Evolutionary conservation across 2,797 vertebrate species (phyloP).

Genomic region (Parauchenoglanis punctatus): DNA sequence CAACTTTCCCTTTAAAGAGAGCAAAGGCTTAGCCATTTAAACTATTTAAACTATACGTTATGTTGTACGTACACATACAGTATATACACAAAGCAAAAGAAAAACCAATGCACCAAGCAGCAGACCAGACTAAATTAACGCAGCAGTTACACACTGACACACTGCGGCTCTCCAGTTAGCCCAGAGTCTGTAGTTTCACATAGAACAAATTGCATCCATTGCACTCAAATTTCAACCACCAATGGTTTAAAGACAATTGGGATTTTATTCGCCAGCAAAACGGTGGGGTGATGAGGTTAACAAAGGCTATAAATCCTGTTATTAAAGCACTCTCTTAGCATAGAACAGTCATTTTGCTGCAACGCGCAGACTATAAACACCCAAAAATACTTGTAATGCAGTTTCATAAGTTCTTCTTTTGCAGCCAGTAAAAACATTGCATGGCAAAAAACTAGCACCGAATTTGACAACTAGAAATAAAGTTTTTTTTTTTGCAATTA

Average conservation of each 20-base stretch:
- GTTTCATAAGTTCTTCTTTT: neutral
- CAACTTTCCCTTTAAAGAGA: neutral
- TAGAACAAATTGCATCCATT: neutral
- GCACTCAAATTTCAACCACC: neutral
- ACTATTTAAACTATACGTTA: neutral
- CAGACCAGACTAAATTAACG: neutral
- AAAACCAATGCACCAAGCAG: neutral
- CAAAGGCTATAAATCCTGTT: conserved; percentile 9
- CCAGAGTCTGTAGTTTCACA: neutral
- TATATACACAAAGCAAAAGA: neutral
- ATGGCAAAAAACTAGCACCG: neutral
- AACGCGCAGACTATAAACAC: neutral
- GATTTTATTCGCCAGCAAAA: neutral
- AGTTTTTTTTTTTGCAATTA: conserved; percentile 42
- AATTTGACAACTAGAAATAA: conserved; percentile 31
- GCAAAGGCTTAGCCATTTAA: neutral
- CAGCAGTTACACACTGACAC: neutral
- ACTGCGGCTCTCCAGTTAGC: neutral
- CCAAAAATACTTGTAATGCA: neutral
- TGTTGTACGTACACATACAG: neutral
- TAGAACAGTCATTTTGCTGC: neutral
- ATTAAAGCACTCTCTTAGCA: neutral
- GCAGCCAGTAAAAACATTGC: conserved; percentile 25
- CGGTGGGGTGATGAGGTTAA: neutral
- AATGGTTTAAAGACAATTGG: neutral